phyloP scores from a whole-genome alignment of 2,888 invertebrate species.

The Tigriopus californicus region DNA sequence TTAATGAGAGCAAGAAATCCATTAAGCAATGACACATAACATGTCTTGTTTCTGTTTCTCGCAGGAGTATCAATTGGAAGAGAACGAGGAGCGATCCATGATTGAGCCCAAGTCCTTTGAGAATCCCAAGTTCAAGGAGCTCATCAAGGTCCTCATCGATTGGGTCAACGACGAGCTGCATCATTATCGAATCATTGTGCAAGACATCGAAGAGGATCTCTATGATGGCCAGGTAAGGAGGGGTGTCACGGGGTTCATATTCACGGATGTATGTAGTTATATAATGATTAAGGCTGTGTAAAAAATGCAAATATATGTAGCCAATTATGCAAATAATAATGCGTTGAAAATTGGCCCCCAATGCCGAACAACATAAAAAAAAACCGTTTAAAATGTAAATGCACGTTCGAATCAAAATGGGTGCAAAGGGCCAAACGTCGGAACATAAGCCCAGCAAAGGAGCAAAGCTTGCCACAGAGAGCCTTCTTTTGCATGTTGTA shows the following conservation, averaged over 20 bases:
- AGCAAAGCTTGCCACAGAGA: too few relatives aligned
- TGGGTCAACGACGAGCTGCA: conserved; percentile 99
- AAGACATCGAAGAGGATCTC: conserved; percentile 39
- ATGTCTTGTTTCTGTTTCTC: too few relatives aligned
- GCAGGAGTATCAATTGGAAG: conserved; percentile 38
- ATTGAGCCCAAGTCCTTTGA: conserved; percentile 72
- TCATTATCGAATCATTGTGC: conserved; percentile 85
- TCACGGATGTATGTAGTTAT: not conserved
- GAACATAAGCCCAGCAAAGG: too few relatives aligned
- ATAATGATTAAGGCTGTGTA: not conserved
- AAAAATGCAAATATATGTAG: too few relatives aligned
- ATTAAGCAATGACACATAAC: too few relatives aligned
- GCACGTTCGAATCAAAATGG: too few relatives aligned
- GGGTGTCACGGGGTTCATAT: not conserved
- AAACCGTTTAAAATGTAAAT: too few relatives aligned
- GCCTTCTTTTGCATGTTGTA: too few relatives aligned
- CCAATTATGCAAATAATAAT: not conserved
- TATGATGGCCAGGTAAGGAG: conserved; percentile 36
- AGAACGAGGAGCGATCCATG: conserved; percentile 90
- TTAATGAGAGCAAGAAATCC: too few relatives aligned
- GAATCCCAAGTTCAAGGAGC: conserved; percentile 63
- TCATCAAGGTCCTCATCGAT: conserved; percentile 70
- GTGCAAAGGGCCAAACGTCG: too few relatives aligned
- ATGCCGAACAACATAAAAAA: too few relatives aligned
- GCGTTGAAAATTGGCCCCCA: too few relatives aligned